phyloP scores from a whole-genome alignment of 2,888 invertebrate species.

The Chaitophorus viminalis region DNA sequence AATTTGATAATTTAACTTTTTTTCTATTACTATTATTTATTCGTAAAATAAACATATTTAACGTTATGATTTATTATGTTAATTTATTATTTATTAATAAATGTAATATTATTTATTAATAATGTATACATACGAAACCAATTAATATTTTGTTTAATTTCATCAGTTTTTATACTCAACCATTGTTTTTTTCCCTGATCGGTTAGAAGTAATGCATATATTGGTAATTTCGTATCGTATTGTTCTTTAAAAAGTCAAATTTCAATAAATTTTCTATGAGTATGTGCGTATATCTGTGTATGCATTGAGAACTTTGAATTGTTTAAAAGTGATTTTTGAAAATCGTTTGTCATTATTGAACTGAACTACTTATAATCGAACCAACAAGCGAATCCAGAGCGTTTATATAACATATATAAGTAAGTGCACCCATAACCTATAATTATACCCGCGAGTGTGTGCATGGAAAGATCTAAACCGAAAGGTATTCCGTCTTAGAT shows the following conservation, averaged over 20 bases:
- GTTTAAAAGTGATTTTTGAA: no score
- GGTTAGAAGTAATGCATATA: not conserved
- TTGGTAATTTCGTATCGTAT: no score
- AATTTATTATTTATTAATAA: no score
- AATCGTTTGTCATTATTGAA: no score
- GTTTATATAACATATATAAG: not conserved
- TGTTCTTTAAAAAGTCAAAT: no score
- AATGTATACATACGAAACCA: not conserved
- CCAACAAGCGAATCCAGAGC: not conserved
- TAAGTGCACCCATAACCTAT: not conserved
- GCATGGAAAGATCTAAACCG: not conserved
- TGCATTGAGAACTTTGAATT: no score
- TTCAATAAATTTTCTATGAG: no score
- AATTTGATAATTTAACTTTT: conserved; percentile 19
- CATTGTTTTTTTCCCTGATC: not conserved
- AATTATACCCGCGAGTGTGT: not conserved
- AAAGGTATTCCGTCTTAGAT: conserved; percentile 5
- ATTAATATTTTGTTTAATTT: not conserved
- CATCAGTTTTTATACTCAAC: no score
- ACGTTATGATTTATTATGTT: not conserved
- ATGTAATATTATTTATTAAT: no score
- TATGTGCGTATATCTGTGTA: no score
- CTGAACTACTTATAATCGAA: not conserved
- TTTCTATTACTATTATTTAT: not conserved
- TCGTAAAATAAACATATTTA: not conserved